A percentile compares a stretch with the other conserved stretches of the same genome.
phyloP scores from a whole-genome alignment of 2,888 invertebrate genomes.

The Euphydryas editha region DNA sequence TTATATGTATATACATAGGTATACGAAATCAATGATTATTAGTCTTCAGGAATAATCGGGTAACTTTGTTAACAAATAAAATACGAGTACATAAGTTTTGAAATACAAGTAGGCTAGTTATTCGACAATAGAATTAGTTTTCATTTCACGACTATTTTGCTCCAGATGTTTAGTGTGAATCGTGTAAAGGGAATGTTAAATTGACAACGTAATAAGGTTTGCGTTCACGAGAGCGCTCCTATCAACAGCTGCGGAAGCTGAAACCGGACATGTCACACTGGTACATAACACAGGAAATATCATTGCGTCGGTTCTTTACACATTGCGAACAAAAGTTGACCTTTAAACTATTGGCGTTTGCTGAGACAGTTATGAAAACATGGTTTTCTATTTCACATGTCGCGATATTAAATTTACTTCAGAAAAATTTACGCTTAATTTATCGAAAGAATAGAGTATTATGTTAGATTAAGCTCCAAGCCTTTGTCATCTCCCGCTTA shows the following conservation, averaged over 20 bases:
- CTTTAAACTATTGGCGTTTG: conserved; percentile 22
- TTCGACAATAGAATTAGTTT: neutral
- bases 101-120: neutral
- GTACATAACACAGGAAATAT: conserved; percentile 59
- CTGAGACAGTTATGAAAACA: neutral
- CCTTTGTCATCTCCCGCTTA: too few relatives aligned
- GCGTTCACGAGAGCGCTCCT: conserved; percentile 30
- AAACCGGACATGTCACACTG: conserved; percentile 67
- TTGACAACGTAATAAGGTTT: conserved; percentile 19
- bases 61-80: neutral
- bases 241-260: conserved; percentile 56
- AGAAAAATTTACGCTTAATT: neutral
- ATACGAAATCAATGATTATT: too few relatives aligned
- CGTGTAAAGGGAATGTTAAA: conserved; percentile 14
- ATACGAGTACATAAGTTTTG: neutral
- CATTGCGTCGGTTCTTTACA: conserved; percentile 26
- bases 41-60: neutral
- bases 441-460: neutral
- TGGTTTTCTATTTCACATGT: neutral
- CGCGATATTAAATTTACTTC: neutral
- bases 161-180: neutral
- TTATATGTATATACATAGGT: too few relatives aligned
- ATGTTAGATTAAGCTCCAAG: too few relatives aligned
- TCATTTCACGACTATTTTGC: neutral
- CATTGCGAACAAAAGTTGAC: conserved; percentile 23